phyloP scores from a whole-genome alignment of 2,797 vertebrate genomes.

The Molossus alvarezi region DNA sequence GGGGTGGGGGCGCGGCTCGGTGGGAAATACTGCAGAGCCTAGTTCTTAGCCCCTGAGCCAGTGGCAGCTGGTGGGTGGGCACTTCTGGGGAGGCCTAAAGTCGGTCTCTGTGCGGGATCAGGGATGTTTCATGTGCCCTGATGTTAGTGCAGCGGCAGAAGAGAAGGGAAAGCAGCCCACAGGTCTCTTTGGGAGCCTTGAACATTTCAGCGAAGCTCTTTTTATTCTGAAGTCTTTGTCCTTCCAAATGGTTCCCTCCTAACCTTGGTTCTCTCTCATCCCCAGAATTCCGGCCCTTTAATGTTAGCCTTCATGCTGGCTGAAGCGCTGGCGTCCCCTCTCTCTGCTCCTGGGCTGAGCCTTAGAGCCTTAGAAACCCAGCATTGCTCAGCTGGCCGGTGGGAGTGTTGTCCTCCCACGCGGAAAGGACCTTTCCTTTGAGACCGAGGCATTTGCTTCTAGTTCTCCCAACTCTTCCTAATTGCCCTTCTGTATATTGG shows the following conservation, averaged over 20 bases:
- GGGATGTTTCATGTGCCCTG: conserved; percentile 34
- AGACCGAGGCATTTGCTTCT: conserved; percentile 9
- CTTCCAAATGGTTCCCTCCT: conserved; percentile 50
- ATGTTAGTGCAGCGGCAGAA: conserved; percentile 11
- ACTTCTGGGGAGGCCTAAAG: conserved; percentile 62
- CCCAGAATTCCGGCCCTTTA: conserved; percentile 33
- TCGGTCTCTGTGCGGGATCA: not conserved
- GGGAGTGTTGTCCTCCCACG: not conserved
- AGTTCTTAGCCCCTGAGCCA: conserved; percentile 29
- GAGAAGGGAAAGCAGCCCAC: conserved; percentile 51
- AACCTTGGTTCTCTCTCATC: not conserved
- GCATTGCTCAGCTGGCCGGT: not conserved
- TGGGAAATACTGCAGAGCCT: conserved; percentile 40
- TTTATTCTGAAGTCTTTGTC: conserved; percentile 64
- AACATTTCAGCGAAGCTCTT: conserved; percentile 73
- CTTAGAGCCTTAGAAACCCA: conserved; percentile 16
- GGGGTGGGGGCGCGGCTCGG: conserved; percentile 44
- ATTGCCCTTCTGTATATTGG: not conserved
- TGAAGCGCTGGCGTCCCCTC: not conserved
- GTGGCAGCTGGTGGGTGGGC: conserved; percentile 76
- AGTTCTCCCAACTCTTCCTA: conserved; percentile 16
- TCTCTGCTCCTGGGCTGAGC: not conserved
- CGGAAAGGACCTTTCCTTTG: conserved; percentile 27
- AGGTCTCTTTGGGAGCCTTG: conserved; percentile 63
- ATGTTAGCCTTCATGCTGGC: not conserved